phyloP scores from a whole-genome alignment of 2,888 invertebrate species.

The Drosophila mimica region DNA sequence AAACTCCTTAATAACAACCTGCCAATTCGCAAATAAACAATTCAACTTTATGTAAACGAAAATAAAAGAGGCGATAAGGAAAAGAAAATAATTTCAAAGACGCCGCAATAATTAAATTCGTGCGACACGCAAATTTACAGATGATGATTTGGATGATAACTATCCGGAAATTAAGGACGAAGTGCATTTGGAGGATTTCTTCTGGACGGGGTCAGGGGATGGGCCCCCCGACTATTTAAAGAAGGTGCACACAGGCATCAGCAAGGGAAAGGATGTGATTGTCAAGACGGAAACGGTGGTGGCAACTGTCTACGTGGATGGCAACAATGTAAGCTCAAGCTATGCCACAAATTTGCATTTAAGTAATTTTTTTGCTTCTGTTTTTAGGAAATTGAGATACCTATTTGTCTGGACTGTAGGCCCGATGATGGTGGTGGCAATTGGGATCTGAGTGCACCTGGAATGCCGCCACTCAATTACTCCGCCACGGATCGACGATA shows the following conservation, averaged over 20 bases:
- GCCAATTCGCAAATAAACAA: slow-evolving; percentile 41
- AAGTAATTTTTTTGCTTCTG: background rate
- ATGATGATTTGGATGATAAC: slow-evolving; percentile 79
- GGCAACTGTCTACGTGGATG: slow-evolving; percentile 89
- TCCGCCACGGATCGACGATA: slow-evolving; percentile 88
- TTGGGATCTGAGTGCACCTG: slow-evolving; percentile 76
- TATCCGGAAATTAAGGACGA: slow-evolving; percentile 83
- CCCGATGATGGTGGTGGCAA: slow-evolving; percentile 80
- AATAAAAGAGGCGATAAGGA: background rate
- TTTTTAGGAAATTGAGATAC: slow-evolving; percentile 83
- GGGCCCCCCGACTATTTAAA: slow-evolving; percentile 87
- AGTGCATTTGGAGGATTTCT: slow-evolving; percentile 90
- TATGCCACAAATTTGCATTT: background rate
- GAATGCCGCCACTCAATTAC: slow-evolving; percentile 80
- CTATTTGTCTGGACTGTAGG: slow-evolving; percentile 83
- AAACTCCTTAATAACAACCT: slow-evolving; percentile 59
- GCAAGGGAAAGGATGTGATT: slow-evolving; percentile 86
- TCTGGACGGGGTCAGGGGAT: slow-evolving; percentile 95
- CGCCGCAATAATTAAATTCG: slow-evolving; percentile 19
- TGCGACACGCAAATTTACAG: slow-evolving; percentile 56
- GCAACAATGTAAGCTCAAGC: slow-evolving; percentile 80
- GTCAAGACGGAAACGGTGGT: slow-evolving; percentile 89
- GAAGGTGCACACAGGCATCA: slow-evolving; percentile 86
- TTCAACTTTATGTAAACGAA: background rate
- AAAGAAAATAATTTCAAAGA: slow-evolving; percentile 1